Conservation (phyloP, 2,797 vertebrate species). For the Eulemur albifrons region DNA sequence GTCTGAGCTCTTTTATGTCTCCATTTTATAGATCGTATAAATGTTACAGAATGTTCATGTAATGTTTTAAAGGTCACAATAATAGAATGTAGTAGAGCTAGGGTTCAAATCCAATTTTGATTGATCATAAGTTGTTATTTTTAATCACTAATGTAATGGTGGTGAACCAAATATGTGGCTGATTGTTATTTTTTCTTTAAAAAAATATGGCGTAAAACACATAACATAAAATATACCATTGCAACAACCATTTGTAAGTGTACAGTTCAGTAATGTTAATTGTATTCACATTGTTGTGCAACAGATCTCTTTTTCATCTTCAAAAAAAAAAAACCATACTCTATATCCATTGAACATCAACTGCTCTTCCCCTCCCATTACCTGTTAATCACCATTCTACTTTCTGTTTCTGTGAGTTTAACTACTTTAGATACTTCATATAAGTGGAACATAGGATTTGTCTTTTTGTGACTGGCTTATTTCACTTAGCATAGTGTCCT, state of each 20-base stretch:
- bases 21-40: neutral
- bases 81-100: neutral
- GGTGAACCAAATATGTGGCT: neutral
- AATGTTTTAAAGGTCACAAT: neutral
- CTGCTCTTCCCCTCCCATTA: neutral
- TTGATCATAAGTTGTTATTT: neutral
- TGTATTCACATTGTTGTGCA: neutral
- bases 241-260: neutral
- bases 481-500: neutral
- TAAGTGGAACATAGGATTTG: neutral
- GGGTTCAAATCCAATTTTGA: neutral
- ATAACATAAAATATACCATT: neutral
- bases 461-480: neutral
- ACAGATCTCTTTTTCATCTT: neutral
- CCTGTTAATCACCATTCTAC: neutral
- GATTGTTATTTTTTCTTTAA: neutral
- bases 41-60: neutral
- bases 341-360: neutral
- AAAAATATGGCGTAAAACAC: neutral
- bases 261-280: neutral
- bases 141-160: neutral
- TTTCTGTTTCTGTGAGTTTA: neutral
- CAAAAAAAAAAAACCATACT: neutral
- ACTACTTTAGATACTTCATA: neutral
- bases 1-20: neutral